Conservation (phyloP, 2,797 vertebrate species). For the Pelochelys cantorii region DNA sequence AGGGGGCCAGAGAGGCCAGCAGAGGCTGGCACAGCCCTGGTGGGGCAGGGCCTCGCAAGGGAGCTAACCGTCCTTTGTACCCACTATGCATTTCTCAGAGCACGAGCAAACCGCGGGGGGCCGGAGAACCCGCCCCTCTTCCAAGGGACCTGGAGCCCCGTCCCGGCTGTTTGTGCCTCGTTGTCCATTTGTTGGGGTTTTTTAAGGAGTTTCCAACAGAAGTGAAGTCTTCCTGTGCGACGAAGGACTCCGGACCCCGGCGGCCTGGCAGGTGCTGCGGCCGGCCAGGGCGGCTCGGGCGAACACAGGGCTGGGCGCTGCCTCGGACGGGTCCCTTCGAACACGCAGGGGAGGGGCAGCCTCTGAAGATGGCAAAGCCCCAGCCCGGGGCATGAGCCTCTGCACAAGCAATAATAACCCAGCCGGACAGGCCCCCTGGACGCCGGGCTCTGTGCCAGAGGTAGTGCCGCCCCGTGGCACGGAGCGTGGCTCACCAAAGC, state of each 20-base stretch:
- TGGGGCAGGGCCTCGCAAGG: background rate
- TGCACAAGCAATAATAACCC: slow-evolving; percentile 69
- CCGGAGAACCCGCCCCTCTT: background rate
- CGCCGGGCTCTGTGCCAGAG: background rate
- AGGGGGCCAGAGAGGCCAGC: background rate
- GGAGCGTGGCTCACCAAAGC: background rate
- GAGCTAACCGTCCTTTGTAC: background rate
- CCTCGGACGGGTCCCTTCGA: background rate
- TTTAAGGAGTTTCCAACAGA: background rate
- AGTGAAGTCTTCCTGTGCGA: slow-evolving; percentile 47
- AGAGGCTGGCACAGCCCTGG: background rate
- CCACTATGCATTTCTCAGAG: slow-evolving; percentile 69
- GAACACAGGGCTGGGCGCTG: rapidly evolving
- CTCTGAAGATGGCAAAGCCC: background rate
- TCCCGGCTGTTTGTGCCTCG: background rate
- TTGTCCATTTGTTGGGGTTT: background rate
- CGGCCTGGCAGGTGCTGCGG: background rate
- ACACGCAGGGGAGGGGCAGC: background rate
- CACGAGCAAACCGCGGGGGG: background rate
- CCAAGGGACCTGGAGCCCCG: slow-evolving; percentile 31
- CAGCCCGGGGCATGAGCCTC: rapidly evolving
- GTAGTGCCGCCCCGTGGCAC: background rate
- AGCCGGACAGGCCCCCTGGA: background rate
- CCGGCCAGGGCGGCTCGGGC: background rate
- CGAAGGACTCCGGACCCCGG: rapidly evolving